Evolutionary conservation across 2,888 invertebrate species (phyloP).

Genomic region (Hyppa rectilinea): DNA sequence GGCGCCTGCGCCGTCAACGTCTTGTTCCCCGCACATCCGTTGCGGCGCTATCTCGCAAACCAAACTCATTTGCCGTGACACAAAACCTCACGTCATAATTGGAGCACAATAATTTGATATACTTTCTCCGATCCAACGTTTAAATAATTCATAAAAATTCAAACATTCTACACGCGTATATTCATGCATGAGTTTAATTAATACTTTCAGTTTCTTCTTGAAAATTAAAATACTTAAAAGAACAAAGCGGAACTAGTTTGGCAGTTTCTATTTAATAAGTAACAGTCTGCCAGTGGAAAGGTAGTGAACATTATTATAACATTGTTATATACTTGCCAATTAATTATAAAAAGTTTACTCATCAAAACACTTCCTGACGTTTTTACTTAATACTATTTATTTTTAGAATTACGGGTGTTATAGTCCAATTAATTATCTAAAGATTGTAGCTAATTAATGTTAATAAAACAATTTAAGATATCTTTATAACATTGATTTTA

Average conservation of each 20-base stretch:
- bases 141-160: conserved; percentile 82
- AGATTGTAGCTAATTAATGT: background rate
- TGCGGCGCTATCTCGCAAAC: conserved; percentile 57
- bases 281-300: conserved; percentile 27
- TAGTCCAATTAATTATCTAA: conserved; percentile 1
- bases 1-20: conserved; percentile 48
- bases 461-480: background rate
- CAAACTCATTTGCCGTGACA: conserved; percentile 78
- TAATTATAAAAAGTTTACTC: conserved; percentile 44
- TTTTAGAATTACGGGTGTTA: background rate
- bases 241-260: conserved; percentile 69
- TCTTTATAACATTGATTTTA: background rate
- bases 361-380: conserved; percentile 21
- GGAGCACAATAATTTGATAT: conserved; percentile 86
- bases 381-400: too few species aligned
- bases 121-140: conserved; percentile 83
- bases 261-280: conserved; percentile 51
- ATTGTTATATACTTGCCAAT: conserved; percentile 36
- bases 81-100: conserved; percentile 82
- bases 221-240: conserved; percentile 69
- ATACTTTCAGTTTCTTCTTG: conserved; percentile 82
- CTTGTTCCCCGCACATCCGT: conserved; percentile 64
- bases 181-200: conserved; percentile 76
- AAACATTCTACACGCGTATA: conserved; percentile 71
- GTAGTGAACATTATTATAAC: conserved; percentile 48